Evolutionary conservation across 1,140 invertebrate species (phyloP), one percentile per base, ranked within the genome.

Genomic region (Heliconius congener): DNA sequence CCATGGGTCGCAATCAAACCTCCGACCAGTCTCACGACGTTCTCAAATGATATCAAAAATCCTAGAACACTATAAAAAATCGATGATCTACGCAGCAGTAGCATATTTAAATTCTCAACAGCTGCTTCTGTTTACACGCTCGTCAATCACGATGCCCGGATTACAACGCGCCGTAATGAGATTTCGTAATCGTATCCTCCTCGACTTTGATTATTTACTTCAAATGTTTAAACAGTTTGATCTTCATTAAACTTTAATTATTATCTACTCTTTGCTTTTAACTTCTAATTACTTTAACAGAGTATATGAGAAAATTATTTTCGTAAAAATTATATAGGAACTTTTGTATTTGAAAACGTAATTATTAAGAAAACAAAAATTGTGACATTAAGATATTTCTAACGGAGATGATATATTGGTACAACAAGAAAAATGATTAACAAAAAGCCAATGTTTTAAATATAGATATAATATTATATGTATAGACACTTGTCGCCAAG

Each of bases 151-250:
- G 74, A 79, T 84, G 79, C 79, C 70, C 39, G 76, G 82, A 81
- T 84, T 77, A 84, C 81, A 78, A 55, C 83, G 76, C 57, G 42
- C 23, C 77, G 77, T 82, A 82, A 82, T 80, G 79, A 84, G 81
- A 81, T 81, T 82, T 79, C 50, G 76, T 81, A 84, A 84, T 82
- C 80, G 78, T 81, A 79, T 82, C 76, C 76, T 71, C n/a, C 71
- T 80, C 71, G 71, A 50, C 75, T 81, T 81, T 81, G 76, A 81
- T 78, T 81, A 81, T 81, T 81, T 81, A 78, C 72, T 78, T 42
- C 60, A 78, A 76, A 9, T 73, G 60, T 77, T 77, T 19, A 77
- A 42, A 77, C 76, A 78, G 37, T 76, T 76, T 46, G 73, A 60
- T 80, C 70, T 71, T 55, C 66, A 66, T 80, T 80, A 76, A 42